Base-by-base conservation (phyloP, 1,140 invertebrate species). In the Hestina assimilis region DNA sequence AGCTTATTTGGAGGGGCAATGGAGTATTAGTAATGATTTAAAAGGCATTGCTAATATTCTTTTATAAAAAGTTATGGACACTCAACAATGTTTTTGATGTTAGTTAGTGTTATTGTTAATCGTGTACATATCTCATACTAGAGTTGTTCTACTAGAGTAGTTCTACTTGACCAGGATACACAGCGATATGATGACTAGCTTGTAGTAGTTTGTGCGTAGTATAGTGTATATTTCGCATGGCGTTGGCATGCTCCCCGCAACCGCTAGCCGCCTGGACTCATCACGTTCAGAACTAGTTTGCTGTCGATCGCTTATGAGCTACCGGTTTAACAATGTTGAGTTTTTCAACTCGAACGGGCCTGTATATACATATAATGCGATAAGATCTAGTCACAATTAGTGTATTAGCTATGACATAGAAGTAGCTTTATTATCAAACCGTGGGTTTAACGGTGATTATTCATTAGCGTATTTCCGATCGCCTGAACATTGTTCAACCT, bases 181-280 rank as follows among this genome's bases (percentile, higher is more conserved):
- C 28, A 52, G 50, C 42, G 28, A 45, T 24, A 38, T 45, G 45
- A 65, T 53, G 52, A 42, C 52, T 64, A 61, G 69, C 64, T 74
- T 68, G 72, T 61, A 63, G 71, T 79, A 78, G 73, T 69, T 43
- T 61, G 54, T 63, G 42, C 51, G 65, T 80, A 79, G 70, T 64
- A 67, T 83, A 80, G 57, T 77, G 75, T 82, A 73, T 62, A 79
- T 68, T 77, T 71, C 75, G 66, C 63, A 70, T 75, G 69, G 84
- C 79, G 79, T 82, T 79, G 66, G 84, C 83, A 87, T 87, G 84
- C 68, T 75, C 70, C 78, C 80, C 76, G 79, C 79, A 75, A 74
- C 65, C 65, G 76, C 69, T 66, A 66, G 71, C 68, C 71, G 78
- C 63, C 63, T 72, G 24, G 66, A 67, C 68, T 59, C 66, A 51